Evolutionary conservation across 2,113 vertebrate species (phyloP), one percentile per base, ranked within the genome.

Genomic region (Motacilla tschutschensis): DNA sequence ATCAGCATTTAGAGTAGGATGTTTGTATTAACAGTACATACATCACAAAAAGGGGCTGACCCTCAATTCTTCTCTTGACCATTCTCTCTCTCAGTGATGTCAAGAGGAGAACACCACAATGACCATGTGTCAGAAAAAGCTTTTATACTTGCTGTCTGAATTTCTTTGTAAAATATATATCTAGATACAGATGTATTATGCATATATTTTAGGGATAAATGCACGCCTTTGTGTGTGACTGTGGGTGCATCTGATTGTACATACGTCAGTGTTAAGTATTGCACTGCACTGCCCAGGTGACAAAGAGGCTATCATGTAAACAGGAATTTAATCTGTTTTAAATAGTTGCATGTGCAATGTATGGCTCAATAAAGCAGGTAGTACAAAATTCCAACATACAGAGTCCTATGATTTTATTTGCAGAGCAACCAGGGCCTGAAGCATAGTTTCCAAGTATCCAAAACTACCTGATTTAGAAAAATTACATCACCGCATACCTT

Each of bases 191-290:
- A 46, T 4, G 18, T 24, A 59, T 48, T 1, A 4, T 19, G 20
- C 15, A n/a, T 6, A 19, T n/a, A 64, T 74, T 87, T 77, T n/a
- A 63, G 28, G 8, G 44, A 59, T 41, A 77, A 87, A 87, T 0
- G 0, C 12, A 24, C 0, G 0, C 5, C 15, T 73, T 51, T 58
- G 7, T 63, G 8, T 40, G 10, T 21, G 70, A 38, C 26, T 74
- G 25, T 15, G 4, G 5, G 28, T 63, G 18, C 35, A 48, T 41
- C 9, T 31, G 16, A 33, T n/a, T 0, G 0, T 29, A 43, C 0
- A 0, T 38, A 47, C 0, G 0, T 41, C 71, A 50, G 9, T 3
- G 0, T 29, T 47, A 58, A 40, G 22, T 19, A 73, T 22, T 28
- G 2, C 0, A 29, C 40, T 46, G 20, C 10, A 54, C 40, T 48